Evolutionary conservation across 2,113 vertebrate genomes (phyloP).

Genomic region (Hyperopisus bebe): DNA sequence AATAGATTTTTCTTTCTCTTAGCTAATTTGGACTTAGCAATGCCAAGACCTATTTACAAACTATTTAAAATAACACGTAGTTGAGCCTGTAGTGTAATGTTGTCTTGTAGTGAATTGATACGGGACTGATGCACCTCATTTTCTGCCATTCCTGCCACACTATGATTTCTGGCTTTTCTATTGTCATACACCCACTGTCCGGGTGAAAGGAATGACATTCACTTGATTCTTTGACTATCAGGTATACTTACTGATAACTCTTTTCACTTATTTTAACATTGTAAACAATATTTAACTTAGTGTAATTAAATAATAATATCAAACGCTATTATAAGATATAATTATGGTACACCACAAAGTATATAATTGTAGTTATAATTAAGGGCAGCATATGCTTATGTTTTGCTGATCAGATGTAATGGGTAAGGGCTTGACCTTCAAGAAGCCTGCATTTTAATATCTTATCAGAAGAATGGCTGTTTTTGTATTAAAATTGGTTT

Average conservation of each 20-base stretch:
- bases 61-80: background rate
- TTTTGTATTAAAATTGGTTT: background rate
- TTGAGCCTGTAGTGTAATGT: background rate
- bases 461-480: background rate
- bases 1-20: background rate
- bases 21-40: background rate
- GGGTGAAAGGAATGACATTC: background rate
- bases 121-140: background rate
- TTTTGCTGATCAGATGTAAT: background rate
- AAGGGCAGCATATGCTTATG: background rate
- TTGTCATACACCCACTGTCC: background rate
- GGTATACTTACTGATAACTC: background rate
- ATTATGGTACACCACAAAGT: background rate
- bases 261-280: background rate
- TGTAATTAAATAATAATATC: background rate
- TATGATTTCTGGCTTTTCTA: background rate
- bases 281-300: background rate
- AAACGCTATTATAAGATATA: background rate
- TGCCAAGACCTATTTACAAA: background rate
- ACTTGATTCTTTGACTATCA: background rate
- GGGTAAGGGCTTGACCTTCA: background rate
- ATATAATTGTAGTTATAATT: background rate
- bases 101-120: background rate
- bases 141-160: background rate
- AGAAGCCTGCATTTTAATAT: background rate